Evolutionary conservation across 2,888 invertebrate species (phyloP).

Genomic region (Nemotelus nigrinus): DNA sequence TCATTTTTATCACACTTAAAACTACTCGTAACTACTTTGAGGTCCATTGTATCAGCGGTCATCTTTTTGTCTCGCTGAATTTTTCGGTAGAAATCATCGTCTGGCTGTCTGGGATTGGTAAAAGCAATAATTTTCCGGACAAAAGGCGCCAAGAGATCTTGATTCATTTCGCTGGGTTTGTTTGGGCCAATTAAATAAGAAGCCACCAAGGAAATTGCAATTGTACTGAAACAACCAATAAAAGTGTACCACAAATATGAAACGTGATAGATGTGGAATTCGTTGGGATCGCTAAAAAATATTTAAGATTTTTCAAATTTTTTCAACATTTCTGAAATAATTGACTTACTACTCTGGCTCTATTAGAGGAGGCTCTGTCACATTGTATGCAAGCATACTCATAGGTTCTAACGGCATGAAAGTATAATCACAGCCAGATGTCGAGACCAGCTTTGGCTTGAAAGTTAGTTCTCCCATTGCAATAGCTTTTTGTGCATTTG

Average conservation of each 20-base stretch:
- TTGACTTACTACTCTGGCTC: constrained; percentile 44
- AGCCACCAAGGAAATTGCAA: constrained; percentile 67
- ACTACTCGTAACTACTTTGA: constrained; percentile 1
- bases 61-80: constrained; percentile 5
- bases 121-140: constrained; percentile 68
- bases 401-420: constrained; percentile 62
- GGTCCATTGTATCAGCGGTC: constrained; percentile 3
- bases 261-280: constrained; percentile 71
- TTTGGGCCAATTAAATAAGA: constrained; percentile 68
- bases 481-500: constrained; percentile 68
- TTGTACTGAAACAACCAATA: constrained; percentile 69
- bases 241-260: constrained; percentile 84
- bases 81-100: not conserved
- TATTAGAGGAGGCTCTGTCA: constrained; percentile 51
- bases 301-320: constrained; percentile 33
- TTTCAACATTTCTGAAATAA: not conserved
- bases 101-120: not conserved
- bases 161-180: constrained; percentile 69
- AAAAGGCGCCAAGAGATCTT: constrained; percentile 75
- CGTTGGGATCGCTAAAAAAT: constrained; percentile 52
- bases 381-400: constrained; percentile 58
- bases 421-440: constrained; percentile 67
- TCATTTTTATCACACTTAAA: not conserved
- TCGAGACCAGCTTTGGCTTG: constrained; percentile 66
- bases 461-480: constrained; percentile 66